phyloP scores from a whole-genome alignment of 2,888 invertebrate species.

The Oscheius onirici region DNA sequence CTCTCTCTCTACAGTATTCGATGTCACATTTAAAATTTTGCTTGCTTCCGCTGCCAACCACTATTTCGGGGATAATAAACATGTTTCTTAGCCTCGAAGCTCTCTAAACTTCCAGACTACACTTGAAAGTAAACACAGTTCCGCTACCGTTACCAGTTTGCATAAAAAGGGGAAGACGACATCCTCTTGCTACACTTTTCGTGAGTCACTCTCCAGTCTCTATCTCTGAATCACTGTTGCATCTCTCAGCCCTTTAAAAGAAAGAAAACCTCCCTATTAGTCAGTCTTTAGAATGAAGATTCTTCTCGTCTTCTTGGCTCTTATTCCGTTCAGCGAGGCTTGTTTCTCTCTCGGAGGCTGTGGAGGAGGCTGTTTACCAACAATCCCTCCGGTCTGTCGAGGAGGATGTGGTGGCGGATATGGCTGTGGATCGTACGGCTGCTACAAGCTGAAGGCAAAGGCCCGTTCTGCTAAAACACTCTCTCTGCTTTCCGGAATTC shows the following conservation, averaged over 20 bases:
- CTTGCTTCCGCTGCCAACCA: constrained; percentile 17
- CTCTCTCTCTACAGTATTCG: constrained; percentile 17
- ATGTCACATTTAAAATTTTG: constrained; percentile 24
- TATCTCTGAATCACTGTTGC: neutral
- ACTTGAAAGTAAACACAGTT: constrained; percentile 10
- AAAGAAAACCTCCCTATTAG: neutral
- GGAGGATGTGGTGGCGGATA: constrained; percentile 54
- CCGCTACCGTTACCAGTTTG: constrained; percentile 10
- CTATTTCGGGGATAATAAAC: constrained; percentile 23
- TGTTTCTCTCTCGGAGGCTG: constrained; percentile 70
- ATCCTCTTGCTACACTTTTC: neutral
- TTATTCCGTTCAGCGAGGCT: constrained; percentile 32
- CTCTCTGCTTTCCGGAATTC: neutral
- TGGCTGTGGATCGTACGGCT: constrained; percentile 66
- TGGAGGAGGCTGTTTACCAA: constrained; percentile 66
- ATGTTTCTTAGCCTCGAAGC: neutral
- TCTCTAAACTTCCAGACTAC: neutral
- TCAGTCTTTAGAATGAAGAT: constrained; percentile 4
- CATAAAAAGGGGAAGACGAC: neutral
- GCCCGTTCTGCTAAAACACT: constrained; percentile 36
- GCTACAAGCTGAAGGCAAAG: constrained; percentile 58
- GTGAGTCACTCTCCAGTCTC: too few species aligned
- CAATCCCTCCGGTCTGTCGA: constrained; percentile 56
- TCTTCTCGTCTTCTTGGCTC: constrained; percentile 9
- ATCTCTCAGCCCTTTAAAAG: neutral